Evolutionary conservation across 2,113 vertebrate genomes (phyloP), one percentile per base, ranked within the genome.

Genomic region (Panthera uncia): DNA sequence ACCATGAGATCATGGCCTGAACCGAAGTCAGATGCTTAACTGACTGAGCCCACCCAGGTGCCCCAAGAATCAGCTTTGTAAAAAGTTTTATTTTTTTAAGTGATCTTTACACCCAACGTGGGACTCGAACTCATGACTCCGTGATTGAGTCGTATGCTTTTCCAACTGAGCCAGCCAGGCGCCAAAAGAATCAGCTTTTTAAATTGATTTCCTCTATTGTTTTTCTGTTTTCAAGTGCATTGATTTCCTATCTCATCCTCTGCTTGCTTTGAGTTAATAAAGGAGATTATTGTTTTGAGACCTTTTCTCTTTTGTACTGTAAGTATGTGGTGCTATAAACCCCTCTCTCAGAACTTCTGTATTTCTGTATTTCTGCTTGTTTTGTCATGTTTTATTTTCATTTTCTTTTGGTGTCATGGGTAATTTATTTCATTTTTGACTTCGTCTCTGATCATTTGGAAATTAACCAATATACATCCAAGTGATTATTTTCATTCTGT

Each of bases 381-480:
- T 82, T 91, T 86, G 38, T 50, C 93, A 45, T 73, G n/a, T 79
- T 94, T 33, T 76, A 48, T 76, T 96, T 82, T 82, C 36, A 66
- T 91, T 82, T 83, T 95, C 33, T 63, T 91, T 91, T 9, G 16
- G 33, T 63, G 95, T 15, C 21, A 45, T 41, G 52, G 86, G 69
- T 52, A 71, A 86, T 89, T 93, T 71, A 81, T 80, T 87, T 95
- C 13, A 71, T 86, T 95, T 89, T 94, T 96, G n/a, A 90, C 27
- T 27, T 76, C 16, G 12, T 52, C 50, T 71, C 31, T 96, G 83
- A 61, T 85, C 33, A 57, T 52, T 69, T 76, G n/a, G 79, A 84
- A 90, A 90, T 83, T 84, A 95, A 89, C 31, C 31, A 82, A 36
- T 25, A 68, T 21, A 90, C 29, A 84, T 90, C n/a, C 90, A 83